Evolutionary conservation across 2,113 vertebrate genomes (phyloP).

Genomic region (Seriola dumerili): DNA sequence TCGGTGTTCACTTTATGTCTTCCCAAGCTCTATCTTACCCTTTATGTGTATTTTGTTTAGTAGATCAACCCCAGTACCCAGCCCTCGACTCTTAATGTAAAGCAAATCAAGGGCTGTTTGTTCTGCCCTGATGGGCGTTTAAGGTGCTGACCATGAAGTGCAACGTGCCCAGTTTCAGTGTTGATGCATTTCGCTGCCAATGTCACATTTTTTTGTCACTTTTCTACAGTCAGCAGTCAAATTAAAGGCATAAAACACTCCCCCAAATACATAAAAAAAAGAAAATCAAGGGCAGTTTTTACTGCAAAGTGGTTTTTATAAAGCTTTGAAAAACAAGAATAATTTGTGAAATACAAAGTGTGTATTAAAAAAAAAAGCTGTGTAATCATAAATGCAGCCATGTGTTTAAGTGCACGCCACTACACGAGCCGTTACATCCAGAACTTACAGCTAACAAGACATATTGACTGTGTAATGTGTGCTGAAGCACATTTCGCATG

Average conservation of each 20-base stretch:
- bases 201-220: background rate
- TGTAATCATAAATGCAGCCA: background rate
- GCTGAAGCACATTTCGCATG: conserved; percentile 30
- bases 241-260: background rate
- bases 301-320: conserved; percentile 1
- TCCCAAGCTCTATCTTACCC: background rate
- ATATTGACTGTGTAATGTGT: conserved; percentile 18
- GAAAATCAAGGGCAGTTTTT: conserved; percentile 5
- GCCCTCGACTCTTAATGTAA: background rate
- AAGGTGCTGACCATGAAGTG: background rate
- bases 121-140: background rate
- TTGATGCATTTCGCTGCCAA: background rate
- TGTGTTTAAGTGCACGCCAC: background rate
- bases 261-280: background rate
- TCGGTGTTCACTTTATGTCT: background rate
- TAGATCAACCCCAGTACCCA: background rate
- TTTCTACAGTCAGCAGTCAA: background rate
- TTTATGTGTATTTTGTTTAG: background rate
- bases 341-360: background rate
- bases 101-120: background rate
- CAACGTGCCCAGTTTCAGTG: background rate
- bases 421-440: conserved; percentile 6
- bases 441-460: conserved; percentile 23
- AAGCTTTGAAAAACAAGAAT: background rate
- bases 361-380: background rate